Percentiles rank a stretch among this genome's conserved stretches.
phyloP scores from a whole-genome alignment of 2,797 vertebrate genomes.

The Euphonia xanthogaster region DNA sequence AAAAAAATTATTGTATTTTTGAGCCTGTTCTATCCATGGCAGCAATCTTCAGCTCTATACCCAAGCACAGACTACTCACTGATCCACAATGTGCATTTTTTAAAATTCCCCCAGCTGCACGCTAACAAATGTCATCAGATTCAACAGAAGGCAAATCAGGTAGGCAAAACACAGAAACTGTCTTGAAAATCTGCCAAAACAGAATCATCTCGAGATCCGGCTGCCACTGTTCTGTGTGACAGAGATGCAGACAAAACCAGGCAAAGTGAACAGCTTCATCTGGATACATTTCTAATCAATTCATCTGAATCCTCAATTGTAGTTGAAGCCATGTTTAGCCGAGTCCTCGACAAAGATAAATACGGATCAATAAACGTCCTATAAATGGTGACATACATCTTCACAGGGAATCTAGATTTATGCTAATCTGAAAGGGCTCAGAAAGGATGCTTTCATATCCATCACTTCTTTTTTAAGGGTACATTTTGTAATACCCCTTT shows the following conservation, averaged over 20 bases:
- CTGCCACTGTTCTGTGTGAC: constrained; percentile 57
- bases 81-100: constrained; percentile 18
- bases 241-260: constrained; percentile 38
- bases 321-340: background rate
- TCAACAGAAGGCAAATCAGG: constrained; percentile 64
- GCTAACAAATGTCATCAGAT: constrained; percentile 64
- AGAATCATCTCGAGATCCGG: constrained; percentile 57
- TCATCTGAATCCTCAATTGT: background rate
- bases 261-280: constrained; percentile 11
- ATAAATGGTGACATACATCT: constrained; percentile 34
- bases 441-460: constrained; percentile 24
- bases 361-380: constrained; percentile 16
- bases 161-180: constrained; percentile 63
- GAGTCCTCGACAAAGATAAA: background rate
- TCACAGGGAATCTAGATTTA: constrained; percentile 2
- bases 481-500: background rate
- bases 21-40: background rate
- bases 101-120: constrained; percentile 11
- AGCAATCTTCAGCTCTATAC: background rate
- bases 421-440: constrained; percentile 8
- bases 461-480: background rate
- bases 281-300: background rate
- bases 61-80: background rate
- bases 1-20: background rate
- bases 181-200: constrained; percentile 69